These are phyloP conservation scores for Beris morrisii DNA, from an alignment of 2,888 invertebrate species.

Conservation along the genomic window DNA sequence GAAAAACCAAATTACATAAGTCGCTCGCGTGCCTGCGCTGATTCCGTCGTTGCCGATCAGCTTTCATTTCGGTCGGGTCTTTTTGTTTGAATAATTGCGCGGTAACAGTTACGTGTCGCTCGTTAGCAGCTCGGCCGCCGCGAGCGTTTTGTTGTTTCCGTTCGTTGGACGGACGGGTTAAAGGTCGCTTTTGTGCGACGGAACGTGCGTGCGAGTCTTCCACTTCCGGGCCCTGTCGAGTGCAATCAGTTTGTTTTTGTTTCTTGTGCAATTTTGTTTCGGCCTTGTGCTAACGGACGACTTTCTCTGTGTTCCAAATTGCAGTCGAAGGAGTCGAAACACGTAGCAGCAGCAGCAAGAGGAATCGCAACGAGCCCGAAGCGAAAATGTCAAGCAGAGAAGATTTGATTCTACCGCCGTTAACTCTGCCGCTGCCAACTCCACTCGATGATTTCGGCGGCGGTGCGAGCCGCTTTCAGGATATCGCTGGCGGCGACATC, in stretches of 20 bases:
- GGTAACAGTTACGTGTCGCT: too few relatives aligned
- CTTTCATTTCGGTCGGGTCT: too few relatives aligned
- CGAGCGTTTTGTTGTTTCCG: neutral
- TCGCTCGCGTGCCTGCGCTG: too few relatives aligned
- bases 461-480: neutral
- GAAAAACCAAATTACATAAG: too few relatives aligned
- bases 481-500: conserved; percentile 38
- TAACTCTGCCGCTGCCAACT: neutral
- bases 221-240: neutral
- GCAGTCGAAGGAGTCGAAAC: conserved; percentile 6
- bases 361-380: neutral
- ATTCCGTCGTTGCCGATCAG: too few relatives aligned
- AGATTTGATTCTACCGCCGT: conserved; percentile 6
- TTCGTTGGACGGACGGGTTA: neutral
- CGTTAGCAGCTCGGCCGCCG: neutral
- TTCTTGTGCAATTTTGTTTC: neutral
- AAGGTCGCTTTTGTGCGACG: neutral
- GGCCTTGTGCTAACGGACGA: neutral
- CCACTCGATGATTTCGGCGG: neutral
- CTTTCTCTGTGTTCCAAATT: conserved; percentile 16
- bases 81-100: too few relatives aligned
- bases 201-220: neutral
- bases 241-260: neutral
- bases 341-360: neutral
- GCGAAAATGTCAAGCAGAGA: conserved; percentile 18